Percentiles rank a stretch among this genome's conserved stretches.
These are phyloP conservation scores for Sebastes iracundus DNA, from an alignment of 2,797 vertebrate genomes.

Conservation along the genomic window DNA sequence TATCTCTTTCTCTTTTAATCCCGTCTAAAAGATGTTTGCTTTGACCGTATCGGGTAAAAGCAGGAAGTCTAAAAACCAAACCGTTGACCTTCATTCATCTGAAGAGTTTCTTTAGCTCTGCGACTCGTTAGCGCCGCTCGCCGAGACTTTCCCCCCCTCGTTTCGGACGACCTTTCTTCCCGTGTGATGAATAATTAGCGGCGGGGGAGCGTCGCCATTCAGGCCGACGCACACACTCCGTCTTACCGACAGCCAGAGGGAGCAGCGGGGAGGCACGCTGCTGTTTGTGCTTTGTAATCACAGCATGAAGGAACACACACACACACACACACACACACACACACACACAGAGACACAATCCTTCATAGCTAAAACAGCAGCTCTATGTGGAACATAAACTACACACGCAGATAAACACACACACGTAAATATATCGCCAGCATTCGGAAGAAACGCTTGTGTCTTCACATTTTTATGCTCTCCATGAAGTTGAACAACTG, in stretches of 20 bases:
- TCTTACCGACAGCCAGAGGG: constrained; percentile 48
- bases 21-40: background rate
- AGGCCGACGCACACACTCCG: constrained; percentile 24
- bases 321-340: background rate
- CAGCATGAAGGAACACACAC: constrained; percentile 38
- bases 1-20: background rate
- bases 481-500: background rate
- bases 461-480: background rate
- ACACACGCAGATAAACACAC: background rate
- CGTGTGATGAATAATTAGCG: constrained; percentile 45
- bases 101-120: background rate
- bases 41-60: background rate
- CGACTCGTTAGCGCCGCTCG: constrained; percentile 1
- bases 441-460: background rate
- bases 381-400: background rate
- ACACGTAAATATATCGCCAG: background rate
- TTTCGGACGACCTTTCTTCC: constrained; percentile 31
- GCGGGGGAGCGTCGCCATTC: constrained; percentile 21
- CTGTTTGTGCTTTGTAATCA: constrained; percentile 55
- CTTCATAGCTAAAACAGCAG: background rate
- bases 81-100: constrained; percentile 33
- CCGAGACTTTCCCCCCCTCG: background rate
- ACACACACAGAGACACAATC: background rate
- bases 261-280: constrained; percentile 29
- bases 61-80: background rate